Evolutionary conservation across 2,113 vertebrate species (phyloP).

Genomic region (Aramus guarauna): DNA sequence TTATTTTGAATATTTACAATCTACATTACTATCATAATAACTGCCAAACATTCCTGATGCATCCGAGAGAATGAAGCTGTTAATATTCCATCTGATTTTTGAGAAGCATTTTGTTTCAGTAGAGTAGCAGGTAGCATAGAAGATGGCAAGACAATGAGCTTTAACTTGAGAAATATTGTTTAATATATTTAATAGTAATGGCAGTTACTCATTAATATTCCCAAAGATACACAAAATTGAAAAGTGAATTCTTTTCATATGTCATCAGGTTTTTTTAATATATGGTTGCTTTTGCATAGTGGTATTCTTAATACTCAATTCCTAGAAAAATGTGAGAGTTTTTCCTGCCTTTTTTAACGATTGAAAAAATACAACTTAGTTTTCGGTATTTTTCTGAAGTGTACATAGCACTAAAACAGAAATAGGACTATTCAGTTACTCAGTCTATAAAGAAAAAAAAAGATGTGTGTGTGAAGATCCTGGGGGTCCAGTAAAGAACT

Average conservation of each 20-base stretch:
- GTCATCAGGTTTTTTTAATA: not conserved
- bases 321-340: not conserved
- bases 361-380: not conserved
- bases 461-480: rapidly evolving
- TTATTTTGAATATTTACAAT: not conserved
- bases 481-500: not conserved
- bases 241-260: not conserved
- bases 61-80: not conserved
- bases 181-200: not conserved
- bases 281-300: not conserved
- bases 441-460: not conserved
- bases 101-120: not conserved
- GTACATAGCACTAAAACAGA: not conserved
- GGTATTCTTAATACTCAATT: not conserved
- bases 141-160: not conserved
- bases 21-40: not conserved
- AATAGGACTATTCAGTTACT: not conserved
- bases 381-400: not conserved
- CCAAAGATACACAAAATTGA: not conserved
- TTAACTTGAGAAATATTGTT: not conserved
- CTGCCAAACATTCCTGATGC: not conserved
- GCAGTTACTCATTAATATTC: not conserved
- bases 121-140: not conserved
- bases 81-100: not conserved
- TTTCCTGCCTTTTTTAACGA: not conserved